phyloP scores from a whole-genome alignment of 2,888 invertebrate genomes.

The Ichneumoninae sp. region DNA sequence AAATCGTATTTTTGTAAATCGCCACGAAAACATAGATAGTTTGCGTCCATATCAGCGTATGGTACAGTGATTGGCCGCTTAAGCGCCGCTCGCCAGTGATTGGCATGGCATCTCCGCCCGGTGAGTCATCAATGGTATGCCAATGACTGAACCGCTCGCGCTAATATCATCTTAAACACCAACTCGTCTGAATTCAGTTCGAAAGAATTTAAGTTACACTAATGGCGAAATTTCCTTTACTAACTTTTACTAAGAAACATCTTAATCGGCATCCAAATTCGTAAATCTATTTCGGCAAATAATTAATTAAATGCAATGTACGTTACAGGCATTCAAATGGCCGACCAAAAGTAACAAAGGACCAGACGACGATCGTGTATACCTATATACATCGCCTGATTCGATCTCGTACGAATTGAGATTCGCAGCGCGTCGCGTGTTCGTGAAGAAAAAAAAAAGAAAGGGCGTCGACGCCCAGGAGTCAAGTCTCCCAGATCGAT shows the following conservation, averaged over 20 bases:
- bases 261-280: too few relatives aligned
- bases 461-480: conserved; percentile 58
- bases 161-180: not conserved
- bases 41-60: not conserved
- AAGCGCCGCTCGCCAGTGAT: not conserved
- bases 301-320: not conserved
- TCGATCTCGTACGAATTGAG: not conserved
- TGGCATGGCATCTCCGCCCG: not conserved
- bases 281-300: not conserved
- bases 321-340: too few relatives aligned
- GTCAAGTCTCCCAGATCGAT: conserved; percentile 48
- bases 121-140: not conserved
- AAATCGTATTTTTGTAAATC: conserved; percentile 1
- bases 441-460: not conserved
- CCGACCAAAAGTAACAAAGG: not conserved
- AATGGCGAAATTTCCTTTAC: too few relatives aligned
- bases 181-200: too few relatives aligned
- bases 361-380: not conserved
- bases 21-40: not conserved
- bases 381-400: not conserved
- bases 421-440: not conserved
- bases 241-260: too few relatives aligned
- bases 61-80: not conserved
- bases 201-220: too few relatives aligned
- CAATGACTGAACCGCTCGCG: not conserved